Conservation (phyloP, 2,888 invertebrate genomes). For the Euzophera pinguis region DNA sequence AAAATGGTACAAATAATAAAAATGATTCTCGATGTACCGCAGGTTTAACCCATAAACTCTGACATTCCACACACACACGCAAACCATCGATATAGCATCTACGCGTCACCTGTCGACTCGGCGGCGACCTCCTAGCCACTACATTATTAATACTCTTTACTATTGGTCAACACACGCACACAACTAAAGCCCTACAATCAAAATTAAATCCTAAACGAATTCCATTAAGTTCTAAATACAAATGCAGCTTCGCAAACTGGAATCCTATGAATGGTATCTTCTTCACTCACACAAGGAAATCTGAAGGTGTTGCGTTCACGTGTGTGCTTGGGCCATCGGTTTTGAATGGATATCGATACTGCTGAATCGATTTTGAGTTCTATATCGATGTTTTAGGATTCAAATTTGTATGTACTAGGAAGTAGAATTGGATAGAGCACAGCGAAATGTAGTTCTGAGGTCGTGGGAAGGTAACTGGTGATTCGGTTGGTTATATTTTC, state of each 20-base stretch:
- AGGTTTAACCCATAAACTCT: conserved; percentile 56
- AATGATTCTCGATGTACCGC: conserved; percentile 23
- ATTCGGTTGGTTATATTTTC: conserved; percentile 69
- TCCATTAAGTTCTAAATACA: conserved; percentile 31
- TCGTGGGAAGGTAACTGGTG: conserved; percentile 69
- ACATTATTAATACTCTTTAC: conserved; percentile 52
- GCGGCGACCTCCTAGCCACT: conserved; percentile 63
- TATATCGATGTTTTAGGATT: conserved; percentile 35
- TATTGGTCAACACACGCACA: conserved; percentile 71
- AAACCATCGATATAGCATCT: conserved; percentile 43
- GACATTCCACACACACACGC: conserved; percentile 68
- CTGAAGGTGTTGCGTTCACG: conserved; percentile 50
- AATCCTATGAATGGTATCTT: conserved; percentile 34
- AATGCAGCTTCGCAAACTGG: conserved; percentile 17
- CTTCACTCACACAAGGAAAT: conserved; percentile 43
- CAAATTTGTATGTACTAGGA: conserved; percentile 55
- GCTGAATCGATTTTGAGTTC: conserved; percentile 37
- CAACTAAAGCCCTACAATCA: conserved; percentile 20
- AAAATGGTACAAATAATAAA: no score
- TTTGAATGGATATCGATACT: conserved; percentile 58
- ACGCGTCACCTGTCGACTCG: conserved; percentile 69
- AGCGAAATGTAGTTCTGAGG: conserved; percentile 68
- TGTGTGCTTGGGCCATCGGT: conserved; percentile 60
- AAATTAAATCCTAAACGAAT: conserved; percentile 35
- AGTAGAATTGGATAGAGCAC: conserved; percentile 74